A percentile compares a stretch with the other conserved stretches of the same genome.
These are phyloP conservation scores for Glandiceps talaboti DNA, from an alignment of 53 echinoderm and acorn worm species.

Conservation along the genomic window DNA sequence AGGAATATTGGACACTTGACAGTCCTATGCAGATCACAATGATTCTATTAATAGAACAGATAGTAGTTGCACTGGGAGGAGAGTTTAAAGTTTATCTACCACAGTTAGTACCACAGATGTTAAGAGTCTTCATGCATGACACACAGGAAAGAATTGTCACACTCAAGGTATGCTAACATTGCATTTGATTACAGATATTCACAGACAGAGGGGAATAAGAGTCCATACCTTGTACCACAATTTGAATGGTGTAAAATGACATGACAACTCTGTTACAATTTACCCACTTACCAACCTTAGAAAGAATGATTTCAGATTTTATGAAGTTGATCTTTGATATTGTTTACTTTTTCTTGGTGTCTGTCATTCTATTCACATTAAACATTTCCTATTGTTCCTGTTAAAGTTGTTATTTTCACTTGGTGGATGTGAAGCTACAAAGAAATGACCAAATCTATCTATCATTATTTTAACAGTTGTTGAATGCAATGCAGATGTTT, in stretches of 20 bases:
- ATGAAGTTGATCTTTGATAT: background rate
- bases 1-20: conserved; percentile 99
- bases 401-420: no score
- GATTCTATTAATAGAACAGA: conserved; percentile 86
- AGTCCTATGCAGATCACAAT: conserved; percentile 92
- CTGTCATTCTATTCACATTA: background rate
- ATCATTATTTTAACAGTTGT: conserved; percentile 17
- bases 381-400: no score
- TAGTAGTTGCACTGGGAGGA: conserved; percentile 88
- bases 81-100: conserved; percentile 96
- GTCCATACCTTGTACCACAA: no score
- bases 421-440: no score
- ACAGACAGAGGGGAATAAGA: no score
- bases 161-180: conserved; percentile 54
- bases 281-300: no score
- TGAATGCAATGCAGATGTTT: conserved; percentile 92
- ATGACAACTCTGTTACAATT: no score
- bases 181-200: no score
- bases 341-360: conserved; percentile 3
- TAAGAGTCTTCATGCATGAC: conserved; percentile 97
- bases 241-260: no score
- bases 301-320: no score
- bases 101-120: conserved; percentile 87
- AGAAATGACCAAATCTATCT: no score
- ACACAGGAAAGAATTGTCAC: conserved; percentile 81